Percentiles rank a stretch among this genome's conserved stretches.
These are phyloP conservation scores for Aulostomus chinensis DNA, from an alignment of 2,797 vertebrate genomes.

Conservation along the genomic window DNA sequence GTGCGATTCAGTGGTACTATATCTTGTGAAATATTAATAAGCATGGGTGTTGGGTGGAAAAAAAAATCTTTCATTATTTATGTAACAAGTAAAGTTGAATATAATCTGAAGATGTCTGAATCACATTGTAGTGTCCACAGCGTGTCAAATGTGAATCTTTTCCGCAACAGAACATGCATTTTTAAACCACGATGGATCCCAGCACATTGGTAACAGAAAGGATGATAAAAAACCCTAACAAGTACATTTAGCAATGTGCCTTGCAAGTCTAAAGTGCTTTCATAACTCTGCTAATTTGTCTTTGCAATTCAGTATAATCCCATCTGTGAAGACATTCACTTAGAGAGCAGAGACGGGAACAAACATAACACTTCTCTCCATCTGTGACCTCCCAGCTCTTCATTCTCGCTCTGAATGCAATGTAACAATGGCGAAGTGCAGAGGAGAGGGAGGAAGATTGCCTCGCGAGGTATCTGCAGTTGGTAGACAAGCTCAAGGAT, in stretches of 20 bases:
- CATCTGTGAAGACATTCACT: slow-evolving; percentile 71
- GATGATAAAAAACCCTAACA: slow-evolving; percentile 36
- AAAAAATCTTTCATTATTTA: no score
- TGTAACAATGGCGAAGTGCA: slow-evolving; percentile 62
- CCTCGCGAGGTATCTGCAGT: slow-evolving; percentile 56
- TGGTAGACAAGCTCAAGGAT: slow-evolving; percentile 70
- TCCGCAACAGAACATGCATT: no score
- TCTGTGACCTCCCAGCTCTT: slow-evolving; percentile 74
- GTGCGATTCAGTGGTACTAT: no score
- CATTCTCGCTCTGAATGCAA: slow-evolving; percentile 60
- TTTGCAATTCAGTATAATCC: slow-evolving; percentile 65
- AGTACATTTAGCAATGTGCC: slow-evolving; percentile 47
- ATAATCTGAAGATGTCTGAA: no score
- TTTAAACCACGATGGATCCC: no score
- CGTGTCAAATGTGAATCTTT: no score
- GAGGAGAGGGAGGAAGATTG: slow-evolving; percentile 63
- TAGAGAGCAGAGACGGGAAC: slow-evolving; percentile 59
- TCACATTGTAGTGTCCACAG: no score
- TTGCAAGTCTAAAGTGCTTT: slow-evolving; percentile 60
- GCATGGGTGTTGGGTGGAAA: no score
- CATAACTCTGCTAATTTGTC: slow-evolving; percentile 63
- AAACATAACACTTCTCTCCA: slow-evolving; percentile 74
- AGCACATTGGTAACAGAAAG: slow-evolving; percentile 17
- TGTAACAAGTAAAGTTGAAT: no score
- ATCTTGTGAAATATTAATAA: no score